Evolutionary conservation across 2,113 vertebrate genomes (phyloP), one percentile per base, ranked within the genome.

Genomic region (Piaya cayana): DNA sequence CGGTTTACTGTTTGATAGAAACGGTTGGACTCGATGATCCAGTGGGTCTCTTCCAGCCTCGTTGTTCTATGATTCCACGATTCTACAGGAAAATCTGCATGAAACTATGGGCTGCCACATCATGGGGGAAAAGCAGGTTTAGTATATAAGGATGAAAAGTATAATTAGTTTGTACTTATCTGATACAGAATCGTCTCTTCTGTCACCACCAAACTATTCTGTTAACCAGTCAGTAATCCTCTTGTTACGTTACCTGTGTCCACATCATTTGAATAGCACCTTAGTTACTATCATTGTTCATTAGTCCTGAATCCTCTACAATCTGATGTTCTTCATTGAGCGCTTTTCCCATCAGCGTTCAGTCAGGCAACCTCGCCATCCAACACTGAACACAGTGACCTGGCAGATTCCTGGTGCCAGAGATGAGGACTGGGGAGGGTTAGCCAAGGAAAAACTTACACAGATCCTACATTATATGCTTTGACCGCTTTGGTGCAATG

Each of bases 71-170:
- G n/a, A n/a, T n/a, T n/a, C n/a, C n/a, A n/a, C n/a, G n/a, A n/a
- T n/a, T n/a, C n/a, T n/a, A 47, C 3, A 67, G 58, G 56, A 86
- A 68, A 62, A 59, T 16, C 5, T 43, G 15, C 32, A 25, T 37
- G 43, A 9, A 27, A 52, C 36, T 56, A 45, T 10, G 32, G 39
- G 62, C 39, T 79, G 19, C 7, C 26, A 12, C 26, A 65, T 18
- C 32, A 32, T 0, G 27, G 27, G 7, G 15, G 34, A 8, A 55
- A 59, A 55, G 1, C 2, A 16, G 22, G 15, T 7, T 19, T 43
- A 37, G 13, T 11, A 21, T 5, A 12, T 14, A 37, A 36, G 21
- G 27, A 69, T 68, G 32, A 63, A 82, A 78, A 90, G 65, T 34
- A 7, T 23, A 55, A 21, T 50, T 6, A 47, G 11, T 29, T 72